Percentiles rank a stretch among this genome's conserved stretches.
phyloP scores from a whole-genome alignment of 2,797 vertebrate species.

The Pangasius krempfi region DNA sequence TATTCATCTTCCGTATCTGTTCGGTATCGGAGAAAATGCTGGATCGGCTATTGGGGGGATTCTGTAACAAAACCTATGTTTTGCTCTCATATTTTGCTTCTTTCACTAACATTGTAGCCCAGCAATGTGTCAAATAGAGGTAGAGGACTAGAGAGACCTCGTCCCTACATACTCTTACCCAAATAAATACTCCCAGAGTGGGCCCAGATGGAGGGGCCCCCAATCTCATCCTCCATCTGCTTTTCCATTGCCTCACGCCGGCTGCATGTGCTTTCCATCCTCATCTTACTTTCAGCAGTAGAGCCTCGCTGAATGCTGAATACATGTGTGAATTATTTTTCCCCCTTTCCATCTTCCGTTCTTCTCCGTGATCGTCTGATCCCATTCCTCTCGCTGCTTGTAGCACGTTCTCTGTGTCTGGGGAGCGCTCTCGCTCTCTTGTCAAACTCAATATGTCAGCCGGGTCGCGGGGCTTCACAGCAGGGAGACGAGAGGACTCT shows the following conservation, averaged over 20 bases:
- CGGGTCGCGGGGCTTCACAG: slow-evolving; percentile 54
- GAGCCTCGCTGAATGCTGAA: slow-evolving; percentile 13
- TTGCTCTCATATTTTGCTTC: neutral
- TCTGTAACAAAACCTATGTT: neutral
- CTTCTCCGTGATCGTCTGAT: slow-evolving; percentile 43
- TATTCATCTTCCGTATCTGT: neutral
- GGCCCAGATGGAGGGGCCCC: slow-evolving; percentile 44
- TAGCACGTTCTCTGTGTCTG: slow-evolving; percentile 39
- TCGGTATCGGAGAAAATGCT: neutral
- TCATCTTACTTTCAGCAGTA: slow-evolving; percentile 11
- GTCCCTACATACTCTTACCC: neutral
- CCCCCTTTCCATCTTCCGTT: slow-evolving; percentile 18
- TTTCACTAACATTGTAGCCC: neutral
- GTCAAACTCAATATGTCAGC: slow-evolving; percentile 54
- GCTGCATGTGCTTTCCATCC: slow-evolving; percentile 10
- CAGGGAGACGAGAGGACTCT: slow-evolving; percentile 39
- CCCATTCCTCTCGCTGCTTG: slow-evolving; percentile 31
- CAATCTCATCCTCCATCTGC: slow-evolving; percentile 37
- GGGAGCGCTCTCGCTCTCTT: slow-evolving; percentile 42
- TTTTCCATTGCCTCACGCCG: slow-evolving; percentile 13
- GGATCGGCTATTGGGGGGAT: neutral
- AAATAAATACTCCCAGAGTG: slow-evolving; percentile 36
- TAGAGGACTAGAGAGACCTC: neutral
- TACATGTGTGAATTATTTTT: slow-evolving; percentile 9
- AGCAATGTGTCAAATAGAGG: neutral